Conservation (phyloP, 1,140 invertebrate genomes). For the Triops cancriformis region DNA sequence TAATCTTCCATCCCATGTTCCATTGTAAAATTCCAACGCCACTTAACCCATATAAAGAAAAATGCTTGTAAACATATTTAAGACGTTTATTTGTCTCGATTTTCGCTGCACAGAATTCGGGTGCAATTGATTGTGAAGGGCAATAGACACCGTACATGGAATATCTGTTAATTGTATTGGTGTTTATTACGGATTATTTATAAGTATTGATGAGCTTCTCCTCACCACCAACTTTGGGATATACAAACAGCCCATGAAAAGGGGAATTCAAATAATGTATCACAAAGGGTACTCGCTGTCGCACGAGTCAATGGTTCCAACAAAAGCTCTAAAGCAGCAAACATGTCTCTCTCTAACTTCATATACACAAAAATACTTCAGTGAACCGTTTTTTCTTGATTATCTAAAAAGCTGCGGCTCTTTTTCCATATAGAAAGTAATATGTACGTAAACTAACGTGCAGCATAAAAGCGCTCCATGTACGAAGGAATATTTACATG, state of each 20-base stretch:
- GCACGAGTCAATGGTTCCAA: neutral
- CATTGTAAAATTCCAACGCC: too few relatives aligned
- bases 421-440: slow-evolving; percentile 5
- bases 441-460: neutral
- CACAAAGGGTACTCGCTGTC: neutral
- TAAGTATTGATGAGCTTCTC: slow-evolving; percentile 13
- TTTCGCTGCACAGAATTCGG: slow-evolving; percentile 5
- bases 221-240: neutral
- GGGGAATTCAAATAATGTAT: slow-evolving; percentile 10
- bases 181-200: slow-evolving; percentile 7
- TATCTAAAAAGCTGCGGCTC: slow-evolving; percentile 8
- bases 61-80: neutral
- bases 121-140: slow-evolving; percentile 13
- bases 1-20: too few relatives aligned
- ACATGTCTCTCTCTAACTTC: neutral
- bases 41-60: too few relatives aligned
- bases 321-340: slow-evolving; percentile 9
- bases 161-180: neutral
- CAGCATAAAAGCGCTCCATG: slow-evolving; percentile 9
- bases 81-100: neutral
- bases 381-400: neutral
- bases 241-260: neutral
- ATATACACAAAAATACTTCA: neutral
- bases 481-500: neutral
- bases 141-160: slow-evolving; percentile 5